phyloP scores from a whole-genome alignment of 2,888 invertebrate species.

The Hypena proboscidalis region DNA sequence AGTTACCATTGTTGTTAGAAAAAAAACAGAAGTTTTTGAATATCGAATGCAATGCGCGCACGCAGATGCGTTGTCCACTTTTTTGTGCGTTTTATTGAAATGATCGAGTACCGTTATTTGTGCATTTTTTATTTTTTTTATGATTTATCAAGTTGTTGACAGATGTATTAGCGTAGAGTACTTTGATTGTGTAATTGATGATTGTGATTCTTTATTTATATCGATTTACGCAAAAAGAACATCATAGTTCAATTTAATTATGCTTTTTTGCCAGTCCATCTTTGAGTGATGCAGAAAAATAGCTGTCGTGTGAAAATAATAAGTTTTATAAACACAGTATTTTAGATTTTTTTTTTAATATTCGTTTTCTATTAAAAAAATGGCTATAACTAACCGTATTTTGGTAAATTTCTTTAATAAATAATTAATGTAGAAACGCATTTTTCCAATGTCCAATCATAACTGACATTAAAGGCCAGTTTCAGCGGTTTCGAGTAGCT shows the following conservation, averaged over 20 bases:
- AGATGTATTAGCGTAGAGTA: conserved; percentile 47
- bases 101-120: conserved; percentile 67
- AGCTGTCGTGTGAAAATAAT: no score
- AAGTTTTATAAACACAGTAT: no score
- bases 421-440: no score
- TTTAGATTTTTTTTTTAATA: no score
- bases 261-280: no score
- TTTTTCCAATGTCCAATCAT: no score
- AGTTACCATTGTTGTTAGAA: conserved; percentile 64
- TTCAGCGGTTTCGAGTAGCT: no score
- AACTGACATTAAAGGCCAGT: no score
- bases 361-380: no score
- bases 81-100: conserved; percentile 71
- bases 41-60: conserved; percentile 63
- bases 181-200: conserved; percentile 32
- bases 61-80: conserved; percentile 79
- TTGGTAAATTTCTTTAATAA: no score
- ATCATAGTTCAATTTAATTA: not conserved
- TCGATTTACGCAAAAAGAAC: not conserved
- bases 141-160: conserved; percentile 64
- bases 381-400: no score
- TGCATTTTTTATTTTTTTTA: conserved; percentile 54
- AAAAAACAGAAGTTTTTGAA: conserved; percentile 67
- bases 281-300: no score
- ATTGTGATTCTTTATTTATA: conserved; percentile 19